Evolutionary conservation across 2,113 vertebrate species (phyloP).

Genomic region (Camelus bactrianus): DNA sequence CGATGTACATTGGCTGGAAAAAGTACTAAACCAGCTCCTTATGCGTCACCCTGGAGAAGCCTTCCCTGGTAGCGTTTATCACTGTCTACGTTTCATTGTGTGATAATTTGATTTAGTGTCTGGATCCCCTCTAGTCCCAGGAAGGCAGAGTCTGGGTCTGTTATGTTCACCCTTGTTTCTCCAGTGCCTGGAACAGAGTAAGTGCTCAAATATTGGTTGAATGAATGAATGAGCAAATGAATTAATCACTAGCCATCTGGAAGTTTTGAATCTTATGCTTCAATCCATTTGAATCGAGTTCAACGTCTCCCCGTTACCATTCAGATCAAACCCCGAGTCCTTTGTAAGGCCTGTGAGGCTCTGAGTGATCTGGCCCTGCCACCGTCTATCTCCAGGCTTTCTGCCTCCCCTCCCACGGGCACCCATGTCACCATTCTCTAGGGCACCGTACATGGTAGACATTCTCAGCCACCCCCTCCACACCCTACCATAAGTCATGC

Average conservation of each 20-base stretch:
- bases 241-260: neutral
- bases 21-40: neutral
- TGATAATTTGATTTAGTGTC: neutral
- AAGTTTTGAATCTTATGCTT: neutral
- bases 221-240: neutral
- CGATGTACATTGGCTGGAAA: accelerated
- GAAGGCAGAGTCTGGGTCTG: neutral
- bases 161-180: neutral
- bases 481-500: neutral
- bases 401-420: accelerated
- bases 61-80: accelerated
- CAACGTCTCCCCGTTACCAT: neutral
- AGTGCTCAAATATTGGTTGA: neutral
- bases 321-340: neutral
- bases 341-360: neutral
- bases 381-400: neutral
- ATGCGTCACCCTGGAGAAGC: neutral
- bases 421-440: accelerated
- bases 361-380: accelerated
- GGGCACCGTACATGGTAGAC: accelerated
- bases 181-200: neutral
- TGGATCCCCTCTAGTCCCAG: neutral
- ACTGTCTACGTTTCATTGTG: accelerated
- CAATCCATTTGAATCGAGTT: neutral
- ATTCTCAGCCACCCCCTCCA: too few relatives aligned